Evolutionary conservation across 2,888 invertebrate species (phyloP).

Genomic region (Acrobasis consociella): DNA sequence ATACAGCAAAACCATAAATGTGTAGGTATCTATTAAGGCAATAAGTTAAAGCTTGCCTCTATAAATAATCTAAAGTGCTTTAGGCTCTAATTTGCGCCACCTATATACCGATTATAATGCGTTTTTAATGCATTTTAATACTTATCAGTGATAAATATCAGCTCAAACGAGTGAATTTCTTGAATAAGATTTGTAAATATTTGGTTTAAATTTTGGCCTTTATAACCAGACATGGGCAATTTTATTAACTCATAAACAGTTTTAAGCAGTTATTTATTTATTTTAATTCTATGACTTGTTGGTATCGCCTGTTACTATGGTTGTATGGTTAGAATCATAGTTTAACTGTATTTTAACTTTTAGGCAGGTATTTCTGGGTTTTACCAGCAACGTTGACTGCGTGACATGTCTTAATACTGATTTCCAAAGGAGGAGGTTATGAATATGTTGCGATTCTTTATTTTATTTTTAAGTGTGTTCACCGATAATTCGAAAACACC

Average conservation of each 20-base stretch:
- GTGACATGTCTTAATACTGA: too few species aligned
- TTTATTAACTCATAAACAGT: neutral
- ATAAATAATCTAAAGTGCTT: constrained; percentile 1
- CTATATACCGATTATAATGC: constrained; percentile 8
- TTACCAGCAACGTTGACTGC: too few species aligned
- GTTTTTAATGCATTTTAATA: constrained; percentile 7
- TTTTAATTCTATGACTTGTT: constrained; percentile 10
- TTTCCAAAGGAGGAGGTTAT: too few species aligned
- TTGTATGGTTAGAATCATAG: neutral
- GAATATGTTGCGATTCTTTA: too few species aligned
- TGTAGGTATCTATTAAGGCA: neutral
- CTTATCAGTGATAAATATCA: constrained; percentile 6
- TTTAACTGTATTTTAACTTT: neutral
- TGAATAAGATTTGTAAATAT: constrained; percentile 15
- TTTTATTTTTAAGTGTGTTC: too few species aligned
- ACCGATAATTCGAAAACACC: too few species aligned
- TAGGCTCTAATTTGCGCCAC: neutral
- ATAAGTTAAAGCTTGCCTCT: neutral
- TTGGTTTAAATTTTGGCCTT: constrained; percentile 11
- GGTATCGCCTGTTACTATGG: neutral
- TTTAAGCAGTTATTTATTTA: constrained; percentile 1
- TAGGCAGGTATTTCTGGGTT: too few species aligned
- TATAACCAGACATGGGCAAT: constrained; percentile 1
- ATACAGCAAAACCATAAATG: too few species aligned
- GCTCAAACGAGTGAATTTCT: neutral